Evolutionary conservation across 2,113 vertebrate genomes (phyloP), one percentile per base, ranked within the genome.

Genomic region (Dipodomys ordii): DNA sequence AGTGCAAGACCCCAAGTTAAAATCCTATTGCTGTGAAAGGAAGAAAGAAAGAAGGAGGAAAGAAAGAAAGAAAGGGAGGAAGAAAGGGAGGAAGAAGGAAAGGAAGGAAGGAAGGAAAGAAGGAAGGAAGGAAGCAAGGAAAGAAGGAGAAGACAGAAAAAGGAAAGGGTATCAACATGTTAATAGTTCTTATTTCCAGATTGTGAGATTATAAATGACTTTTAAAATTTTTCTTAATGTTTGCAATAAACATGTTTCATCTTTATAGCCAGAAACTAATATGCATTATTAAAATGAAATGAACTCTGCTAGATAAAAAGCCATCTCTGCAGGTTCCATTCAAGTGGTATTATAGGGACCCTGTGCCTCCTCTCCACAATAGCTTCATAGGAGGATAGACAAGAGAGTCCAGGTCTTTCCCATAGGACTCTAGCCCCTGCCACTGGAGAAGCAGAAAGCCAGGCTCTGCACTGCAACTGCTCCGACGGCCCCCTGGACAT

Each of bases 261-360:
- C 77, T 97, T 76, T 91, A 83, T 88, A 96, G 80, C 92, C 80
- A 79, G 85, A 83, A 96, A 94, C 74, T 90, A 94, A 90, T 86
- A 83, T 39, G 62, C 88, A 86, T 92, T 93, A 85, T 95, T 97
- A 94, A 86, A 90, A 69, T 10, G 46, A 90, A 93, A 65, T 86
- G 92, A 95, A 60, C 19, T 76, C 85, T 80, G 23, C 53, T 79
- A 81, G 86, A 79, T 85, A 65, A 46, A 93, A 93, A 49, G 67
- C 85, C 62, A 25, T 82, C 88, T 92, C 78, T 32, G 3, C 39
- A 90, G 67, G 64, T 62, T 96, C 62, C 23, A 4, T 62, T 72
- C 46, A 39, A 83, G 78, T 23, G 18, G 35, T 71, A 20, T 62
- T 19, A 18, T 12, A 67, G 68, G 28, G 83, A 35, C 12, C 32